Conservation (phyloP, 2,113 vertebrate species). For the Pardalotus punctatus region DNA sequence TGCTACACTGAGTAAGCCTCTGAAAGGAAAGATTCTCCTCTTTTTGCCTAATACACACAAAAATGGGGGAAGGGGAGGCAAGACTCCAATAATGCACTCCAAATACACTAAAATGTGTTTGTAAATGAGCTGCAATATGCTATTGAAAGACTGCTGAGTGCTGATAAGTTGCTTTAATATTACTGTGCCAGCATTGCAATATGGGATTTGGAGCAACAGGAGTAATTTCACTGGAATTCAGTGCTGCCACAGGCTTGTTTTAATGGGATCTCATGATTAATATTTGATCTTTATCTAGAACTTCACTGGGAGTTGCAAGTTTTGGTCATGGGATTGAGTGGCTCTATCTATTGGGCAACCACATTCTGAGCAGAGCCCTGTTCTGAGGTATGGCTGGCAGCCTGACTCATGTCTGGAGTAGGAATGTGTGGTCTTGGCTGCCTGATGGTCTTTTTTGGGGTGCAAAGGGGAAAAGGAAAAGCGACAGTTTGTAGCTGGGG, state of each 20-base stretch:
- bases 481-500: neutral
- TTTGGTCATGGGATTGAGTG: neutral
- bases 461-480: neutral
- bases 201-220: neutral
- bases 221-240: neutral
- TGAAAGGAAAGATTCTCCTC: neutral
- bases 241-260: neutral
- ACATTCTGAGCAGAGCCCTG: rapidly evolving
- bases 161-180: neutral
- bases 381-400: neutral
- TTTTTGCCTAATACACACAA: neutral
- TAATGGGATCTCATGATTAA: neutral
- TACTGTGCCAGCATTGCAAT: neutral
- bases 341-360: neutral
- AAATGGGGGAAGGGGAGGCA: rapidly evolving
- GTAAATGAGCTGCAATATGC: neutral
- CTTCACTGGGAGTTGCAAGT: neutral
- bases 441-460: neutral
- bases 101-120: neutral
- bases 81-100: neutral
- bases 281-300: constrained; percentile 12
- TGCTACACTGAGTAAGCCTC: rapidly evolving
- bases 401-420: rapidly evolving
- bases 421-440: neutral
- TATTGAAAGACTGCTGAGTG: neutral